Evolutionary conservation across 1,140 invertebrate species (phyloP), one percentile per base, ranked within the genome.

Genomic region (Dryas iulia): DNA sequence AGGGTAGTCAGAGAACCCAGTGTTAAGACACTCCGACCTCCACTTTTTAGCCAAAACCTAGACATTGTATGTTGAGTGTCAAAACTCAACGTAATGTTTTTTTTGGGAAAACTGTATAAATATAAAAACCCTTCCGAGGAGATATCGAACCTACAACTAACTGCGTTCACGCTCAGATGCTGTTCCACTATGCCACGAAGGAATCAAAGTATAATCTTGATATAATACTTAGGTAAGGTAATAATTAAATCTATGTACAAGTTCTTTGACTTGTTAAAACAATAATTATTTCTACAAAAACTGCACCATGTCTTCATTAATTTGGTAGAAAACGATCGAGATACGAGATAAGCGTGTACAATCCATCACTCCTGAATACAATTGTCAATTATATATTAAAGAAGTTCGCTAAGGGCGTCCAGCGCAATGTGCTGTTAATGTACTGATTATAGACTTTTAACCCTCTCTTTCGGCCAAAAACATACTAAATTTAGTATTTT

Each of bases 341-440:
- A 60, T 67, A 59, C 53, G 23, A 39, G 65, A 61, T 68, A 68
- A 68, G 12, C 28, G 7, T 11, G 4, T 33, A 61, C 23, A 61
- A 68, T 61, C 33, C 60, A 68, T 68, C 66, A 68, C 61, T 61
- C 47, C 30, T n/a, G 66, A 30, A 68, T 68, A 67, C 66, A 68
- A 61, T 68, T 68, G 66, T 61, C 66, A 68, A 68, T 68, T 68
- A 68, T 56, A 68, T 56, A 30, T 53, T 52, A 61, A 68, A 39
- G 39, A 39, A 68, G 25, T 18, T 54, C 21, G 39, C n/a, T 68
- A 61, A 66, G 61, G 61, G 61, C 61, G 35, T 54, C 21, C 61
- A 23, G 2, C 52, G 52, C 39, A 62, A 53, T 33, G 61, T 30
- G 26, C 26, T 53, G 33, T 28, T 47, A 26, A 47, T 18, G 8